Evolutionary conservation across 2,888 invertebrate species (phyloP), one percentile per base, ranked within the genome.

Genomic region (Caenorhabditis auriculariae): DNA sequence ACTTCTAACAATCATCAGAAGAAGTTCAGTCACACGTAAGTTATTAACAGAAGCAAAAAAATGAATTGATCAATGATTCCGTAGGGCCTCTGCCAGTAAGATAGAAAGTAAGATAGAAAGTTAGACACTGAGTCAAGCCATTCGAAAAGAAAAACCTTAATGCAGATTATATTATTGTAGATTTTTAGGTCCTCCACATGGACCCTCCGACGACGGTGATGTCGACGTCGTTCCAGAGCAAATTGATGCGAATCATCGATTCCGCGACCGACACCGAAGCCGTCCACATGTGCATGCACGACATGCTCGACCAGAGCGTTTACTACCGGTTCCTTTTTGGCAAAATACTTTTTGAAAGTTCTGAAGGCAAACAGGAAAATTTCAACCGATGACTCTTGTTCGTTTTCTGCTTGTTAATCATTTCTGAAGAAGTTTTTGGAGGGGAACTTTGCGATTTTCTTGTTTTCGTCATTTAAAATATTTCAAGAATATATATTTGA

Each of bases 191-290:
- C 43, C 52, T 37, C 23, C 75, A 76, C 43, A 53, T 73, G 29
- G 77, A 78, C 37, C 68, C 78, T 1, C 55, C 71, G 3, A 61
- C 65, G 4, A 64, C 60, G 9, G 29, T 55, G 19, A 61, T 53
- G 29, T 55, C 69, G 26, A 72, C 71, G 2, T 56, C 65, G 2
- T 50, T 70, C 28, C 65, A 64, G 38, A 59, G 67, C 32, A 74
- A 74, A 49, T 35, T 74, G 17, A 46, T 60, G n/a, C 55, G 61
- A 82, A 89, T 91, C 50, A 84, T 91, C 37, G 90, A 90, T 80
- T 90, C 89, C 66, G 91, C 91, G 5, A 91, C 91, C 0, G 91
- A 91, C 79, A 91, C 91, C 9, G 91, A 91, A 87, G 91, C 88
- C 71, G 89, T 91, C 4, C 90, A 91, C 80, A 87, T 87, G 46